A percentile compares a stretch with the other conserved stretches of the same genome.
Conservation (phyloP, 2,888 invertebrate species). For the Tenthredo notha region DNA sequence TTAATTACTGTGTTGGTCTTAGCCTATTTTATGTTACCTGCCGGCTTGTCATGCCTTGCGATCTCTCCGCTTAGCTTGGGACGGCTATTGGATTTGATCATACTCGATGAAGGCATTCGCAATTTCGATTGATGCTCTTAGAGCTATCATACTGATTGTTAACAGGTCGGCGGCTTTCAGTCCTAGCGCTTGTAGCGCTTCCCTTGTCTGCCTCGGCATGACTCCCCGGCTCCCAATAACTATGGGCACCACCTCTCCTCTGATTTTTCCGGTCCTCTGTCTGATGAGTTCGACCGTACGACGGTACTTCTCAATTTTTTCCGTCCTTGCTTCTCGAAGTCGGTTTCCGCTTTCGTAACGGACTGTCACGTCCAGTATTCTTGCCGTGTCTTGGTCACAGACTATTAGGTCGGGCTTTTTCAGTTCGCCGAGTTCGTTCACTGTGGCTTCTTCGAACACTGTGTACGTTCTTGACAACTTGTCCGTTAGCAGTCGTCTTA, state of each 20-base stretch:
- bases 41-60: too few species aligned
- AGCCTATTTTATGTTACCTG: too few species aligned
- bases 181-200: conserved; percentile 55
- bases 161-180: conserved; percentile 58
- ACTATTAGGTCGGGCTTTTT: conserved; percentile 69
- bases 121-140: conserved; percentile 66
- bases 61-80: too few species aligned
- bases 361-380: conserved; percentile 68
- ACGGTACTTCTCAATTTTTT: conserved; percentile 65
- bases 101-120: conserved; percentile 68
- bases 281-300: conserved; percentile 55
- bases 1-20: too few species aligned
- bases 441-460: conserved; percentile 45
- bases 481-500: conserved; percentile 38
- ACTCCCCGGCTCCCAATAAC: conserved; percentile 71
- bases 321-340: conserved; percentile 60
- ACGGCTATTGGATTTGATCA: conserved; percentile 12
- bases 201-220: conserved; percentile 66
- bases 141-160: conserved; percentile 66
- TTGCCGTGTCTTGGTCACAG: conserved; percentile 61
- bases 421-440: conserved; percentile 56
- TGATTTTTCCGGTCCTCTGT: conserved; percentile 50
- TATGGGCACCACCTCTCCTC: conserved; percentile 66
- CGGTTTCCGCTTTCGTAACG: conserved; percentile 60
- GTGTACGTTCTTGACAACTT: neutral